phyloP scores from a whole-genome alignment of 92 coral and sea anemone species.

The Porites evermanni region DNA sequence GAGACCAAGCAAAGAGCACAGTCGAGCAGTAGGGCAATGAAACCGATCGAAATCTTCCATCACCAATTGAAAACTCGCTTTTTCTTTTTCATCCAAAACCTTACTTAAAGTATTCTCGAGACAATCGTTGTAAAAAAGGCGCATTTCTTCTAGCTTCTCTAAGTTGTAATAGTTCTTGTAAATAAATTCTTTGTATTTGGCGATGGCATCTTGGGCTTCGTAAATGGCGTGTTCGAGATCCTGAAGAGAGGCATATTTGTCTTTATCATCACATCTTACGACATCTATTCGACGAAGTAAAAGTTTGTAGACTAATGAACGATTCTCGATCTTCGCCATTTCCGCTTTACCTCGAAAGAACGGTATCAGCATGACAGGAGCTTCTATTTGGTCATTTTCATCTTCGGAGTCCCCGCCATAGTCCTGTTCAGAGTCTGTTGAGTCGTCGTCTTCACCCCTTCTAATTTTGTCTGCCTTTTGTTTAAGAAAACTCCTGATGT shows the following conservation, averaged over 20 bases:
- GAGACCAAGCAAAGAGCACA: conserved; percentile 62
- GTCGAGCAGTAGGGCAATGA: neutral
- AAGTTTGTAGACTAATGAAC: conserved; percentile 15
- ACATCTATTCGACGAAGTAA: conserved; percentile 20
- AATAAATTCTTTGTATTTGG: conserved; percentile 3
- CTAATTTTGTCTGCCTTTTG: neutral
- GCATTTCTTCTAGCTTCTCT: neutral
- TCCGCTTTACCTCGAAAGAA: neutral
- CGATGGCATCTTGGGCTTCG: conserved; percentile 16
- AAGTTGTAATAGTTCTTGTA: conserved; percentile 1
- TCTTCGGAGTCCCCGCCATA: neutral
- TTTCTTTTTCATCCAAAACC: conserved; percentile 24
- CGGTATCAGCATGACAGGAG: neutral
- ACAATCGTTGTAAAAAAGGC: neutral
- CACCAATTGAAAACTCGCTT: conserved; percentile 18
- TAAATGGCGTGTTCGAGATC: conserved; percentile 22
- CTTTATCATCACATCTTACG: neutral
- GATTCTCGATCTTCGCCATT: conserved; percentile 8
- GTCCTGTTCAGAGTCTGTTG: too few relatives aligned
- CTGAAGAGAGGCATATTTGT: neutral
- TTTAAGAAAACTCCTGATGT: neutral
- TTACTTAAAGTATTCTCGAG: neutral
- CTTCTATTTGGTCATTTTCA: neutral
- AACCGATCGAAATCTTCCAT: conserved; percentile 5
- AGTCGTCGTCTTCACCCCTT: neutral